Conservation (phyloP, 2,797 vertebrate species). For the Australoheros facetus region DNA sequence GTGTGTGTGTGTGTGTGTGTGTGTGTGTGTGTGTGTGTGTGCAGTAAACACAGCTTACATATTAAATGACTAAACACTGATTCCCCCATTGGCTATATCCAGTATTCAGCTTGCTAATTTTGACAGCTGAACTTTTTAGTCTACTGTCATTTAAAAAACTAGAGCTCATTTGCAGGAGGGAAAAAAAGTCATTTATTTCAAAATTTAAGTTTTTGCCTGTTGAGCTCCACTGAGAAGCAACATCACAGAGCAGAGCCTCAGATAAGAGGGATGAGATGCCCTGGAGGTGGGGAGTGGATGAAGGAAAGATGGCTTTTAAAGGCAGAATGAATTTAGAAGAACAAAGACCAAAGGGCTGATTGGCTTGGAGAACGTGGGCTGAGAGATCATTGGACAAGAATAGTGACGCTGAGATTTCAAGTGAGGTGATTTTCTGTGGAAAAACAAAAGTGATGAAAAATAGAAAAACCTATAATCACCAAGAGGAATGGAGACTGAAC, state of each 20-base stretch:
- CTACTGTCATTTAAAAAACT: neutral
- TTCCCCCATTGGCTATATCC: neutral
- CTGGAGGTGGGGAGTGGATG: neutral
- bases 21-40: too few species aligned
- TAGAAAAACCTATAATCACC: neutral
- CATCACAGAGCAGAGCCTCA: neutral
- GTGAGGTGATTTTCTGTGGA: neutral
- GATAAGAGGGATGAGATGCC: neutral
- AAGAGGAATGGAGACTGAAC: neutral
- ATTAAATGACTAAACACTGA: neutral
- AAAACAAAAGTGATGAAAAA: neutral
- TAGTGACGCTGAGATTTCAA: neutral
- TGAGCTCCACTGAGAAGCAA: neutral
- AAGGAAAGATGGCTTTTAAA: neutral
- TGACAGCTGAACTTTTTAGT: neutral
- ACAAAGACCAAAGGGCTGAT: neutral
- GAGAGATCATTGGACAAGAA: neutral
- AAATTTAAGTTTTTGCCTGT: neutral
- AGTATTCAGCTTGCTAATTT: neutral
- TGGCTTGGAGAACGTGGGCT: neutral
- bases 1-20: neutral
- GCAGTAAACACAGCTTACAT: neutral
- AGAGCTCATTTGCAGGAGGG: neutral
- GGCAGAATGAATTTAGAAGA: neutral
- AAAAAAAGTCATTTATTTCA: neutral